Evolutionary conservation across 2,797 vertebrate species (phyloP), one percentile per base, ranked within the genome.

Genomic region (Chiloscyllium punctatum): DNA sequence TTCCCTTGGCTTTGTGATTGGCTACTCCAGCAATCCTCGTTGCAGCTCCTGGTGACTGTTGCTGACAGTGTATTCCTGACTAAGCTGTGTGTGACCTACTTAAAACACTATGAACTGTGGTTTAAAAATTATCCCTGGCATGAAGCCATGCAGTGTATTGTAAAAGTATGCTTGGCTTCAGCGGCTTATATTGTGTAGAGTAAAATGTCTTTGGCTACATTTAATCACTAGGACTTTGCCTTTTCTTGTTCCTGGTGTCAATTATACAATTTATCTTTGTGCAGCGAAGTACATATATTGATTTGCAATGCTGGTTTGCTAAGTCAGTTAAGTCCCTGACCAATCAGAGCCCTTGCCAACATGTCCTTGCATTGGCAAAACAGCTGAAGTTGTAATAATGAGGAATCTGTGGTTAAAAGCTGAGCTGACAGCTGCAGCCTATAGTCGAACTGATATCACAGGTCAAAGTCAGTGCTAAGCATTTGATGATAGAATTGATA

Each of bases 321-420:
- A 97, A 97, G 97, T 98, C 96, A 96, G 96, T 97, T 94, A 96
- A 96, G 96, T 69, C 96, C 96, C 95, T 96, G 96, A 97, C 98
- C 98, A 98, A 97, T 98, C 97, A 92, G 96, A 96, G 68, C 30
- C 96, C 97, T 96, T 97, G 98, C 96, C 97, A 97, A 96, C 97
- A 96, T 98, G 96, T 96, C 96, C 97, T 97, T 96, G 96, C 95
- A 97, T 96, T 96, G 95, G 96, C 96, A 74, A 96, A 98, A 97
- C 97, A 97, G 98, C 97, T 98, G 97, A 98, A 98, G 98, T 97
- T 97, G 98, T 98, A 98, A 98, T 97, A 97, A 98, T 97, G 97
- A 97, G 97, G 98, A 98, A 98, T 98, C 97, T 97, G 97, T 97
- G 98, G 97, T 97, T 97, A 98, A 97, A 96, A 98, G 97, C 97